Evolutionary conservation across 2,797 vertebrate genomes (phyloP).

Genomic region (Tenualosa ilisha): DNA sequence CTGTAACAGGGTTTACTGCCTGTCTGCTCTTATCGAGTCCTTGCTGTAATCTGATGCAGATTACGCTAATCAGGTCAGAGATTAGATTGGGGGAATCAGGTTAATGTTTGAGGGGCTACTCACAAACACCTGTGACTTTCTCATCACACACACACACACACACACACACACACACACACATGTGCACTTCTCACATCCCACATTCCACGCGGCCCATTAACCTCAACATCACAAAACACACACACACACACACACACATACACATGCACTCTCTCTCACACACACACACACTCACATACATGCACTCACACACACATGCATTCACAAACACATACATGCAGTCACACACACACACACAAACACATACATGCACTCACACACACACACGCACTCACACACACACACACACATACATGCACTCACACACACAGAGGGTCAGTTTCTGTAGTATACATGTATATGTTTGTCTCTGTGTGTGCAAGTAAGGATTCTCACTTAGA

Average conservation of each 20-base stretch:
- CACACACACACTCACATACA: background rate
- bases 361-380: background rate
- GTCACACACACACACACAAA: background rate
- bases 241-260: background rate
- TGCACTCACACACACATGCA: background rate
- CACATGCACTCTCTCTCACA: background rate
- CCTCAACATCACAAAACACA: background rate
- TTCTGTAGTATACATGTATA: too few species aligned
- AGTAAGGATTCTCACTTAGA: too few species aligned
- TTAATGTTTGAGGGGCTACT: conserved; percentile 39
- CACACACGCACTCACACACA: background rate
- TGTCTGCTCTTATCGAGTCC: background rate
- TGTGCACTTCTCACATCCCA: background rate
- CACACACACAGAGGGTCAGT: background rate
- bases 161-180: too few species aligned
- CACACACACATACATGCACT: background rate
- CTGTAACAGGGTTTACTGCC: background rate
- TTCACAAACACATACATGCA: background rate
- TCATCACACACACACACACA: too few species aligned
- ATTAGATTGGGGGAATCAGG: conserved; percentile 44
- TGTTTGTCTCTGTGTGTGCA: too few species aligned
- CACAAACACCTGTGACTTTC: conserved; percentile 41
- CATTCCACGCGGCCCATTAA: background rate
- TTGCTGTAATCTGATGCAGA: conserved; percentile 30
- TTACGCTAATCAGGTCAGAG: conserved; percentile 39